These are phyloP conservation scores for Hermetia illucens DNA, from an alignment of 1,140 invertebrate species.

Conservation along the genomic window DNA sequence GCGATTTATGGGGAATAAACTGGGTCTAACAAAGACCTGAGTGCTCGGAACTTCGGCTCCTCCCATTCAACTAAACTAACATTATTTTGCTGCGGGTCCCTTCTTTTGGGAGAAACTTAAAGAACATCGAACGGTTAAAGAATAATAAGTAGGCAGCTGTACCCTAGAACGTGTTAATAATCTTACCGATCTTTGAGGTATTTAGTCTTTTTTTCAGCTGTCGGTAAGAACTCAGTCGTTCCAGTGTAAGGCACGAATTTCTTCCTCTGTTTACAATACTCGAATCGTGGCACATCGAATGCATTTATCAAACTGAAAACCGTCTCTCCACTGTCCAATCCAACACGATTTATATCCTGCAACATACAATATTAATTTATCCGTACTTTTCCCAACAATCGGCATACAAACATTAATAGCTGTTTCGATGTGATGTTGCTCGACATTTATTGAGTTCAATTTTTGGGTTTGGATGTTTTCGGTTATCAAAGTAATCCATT, in stretches of 20 bases:
- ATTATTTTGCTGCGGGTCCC: too few species aligned
- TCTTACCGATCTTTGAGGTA: slow-evolving; percentile 54
- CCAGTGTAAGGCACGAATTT: slow-evolving; percentile 52
- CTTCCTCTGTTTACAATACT: slow-evolving; percentile 61
- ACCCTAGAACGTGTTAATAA: slow-evolving; percentile 4
- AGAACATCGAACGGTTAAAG: slow-evolving; percentile 3
- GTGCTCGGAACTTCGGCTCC: too few species aligned
- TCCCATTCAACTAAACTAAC: too few species aligned
- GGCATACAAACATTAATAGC: slow-evolving; percentile 47
- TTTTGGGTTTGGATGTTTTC: slow-evolving; percentile 51
- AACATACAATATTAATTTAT: slow-evolving; percentile 8
- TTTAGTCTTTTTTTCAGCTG: slow-evolving; percentile 53
- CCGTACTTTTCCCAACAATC: slow-evolving; percentile 5
- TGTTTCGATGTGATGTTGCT: slow-evolving; percentile 51
- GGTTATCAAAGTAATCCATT: slow-evolving; percentile 37
- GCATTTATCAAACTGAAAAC: slow-evolving; percentile 68
- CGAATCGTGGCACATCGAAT: slow-evolving; percentile 63
- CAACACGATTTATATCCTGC: slow-evolving; percentile 51
- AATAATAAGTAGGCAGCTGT: slow-evolving; percentile 1
- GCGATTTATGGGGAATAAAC: too few species aligned
- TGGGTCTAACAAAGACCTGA: too few species aligned
- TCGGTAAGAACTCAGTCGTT: slow-evolving; percentile 37
- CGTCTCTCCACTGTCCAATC: slow-evolving; percentile 61
- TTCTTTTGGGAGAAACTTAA: too few species aligned
- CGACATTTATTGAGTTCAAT: slow-evolving; percentile 51